Percentiles rank a stretch among this genome's conserved stretches.
phyloP scores from a whole-genome alignment of 2,113 vertebrate species.

The Ammodytes dubius region DNA sequence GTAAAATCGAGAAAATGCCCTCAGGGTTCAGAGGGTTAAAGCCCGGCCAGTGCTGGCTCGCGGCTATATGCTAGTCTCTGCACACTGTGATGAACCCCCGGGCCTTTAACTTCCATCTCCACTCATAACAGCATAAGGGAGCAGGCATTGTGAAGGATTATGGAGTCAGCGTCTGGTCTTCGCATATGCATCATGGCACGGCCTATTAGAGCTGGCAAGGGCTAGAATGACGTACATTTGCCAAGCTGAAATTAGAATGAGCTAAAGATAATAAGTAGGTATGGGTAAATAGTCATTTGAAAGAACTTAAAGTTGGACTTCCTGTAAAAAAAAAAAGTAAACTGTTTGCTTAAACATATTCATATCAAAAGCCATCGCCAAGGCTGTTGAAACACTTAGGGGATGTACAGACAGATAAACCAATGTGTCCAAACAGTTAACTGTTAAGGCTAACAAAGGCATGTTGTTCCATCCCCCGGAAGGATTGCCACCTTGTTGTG shows the following conservation, averaged over 20 bases:
- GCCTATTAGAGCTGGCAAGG: conserved; percentile 47
- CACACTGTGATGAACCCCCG: conserved; percentile 29
- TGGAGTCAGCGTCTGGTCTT: conserved; percentile 13
- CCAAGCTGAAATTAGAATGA: conserved; percentile 16
- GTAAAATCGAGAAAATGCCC: no score
- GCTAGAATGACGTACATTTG: conserved; percentile 36
- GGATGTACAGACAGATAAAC: background rate
- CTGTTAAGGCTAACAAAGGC: background rate
- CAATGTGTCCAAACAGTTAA: background rate
- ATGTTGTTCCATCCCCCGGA: no score
- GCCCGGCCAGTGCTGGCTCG: conserved; percentile 36
- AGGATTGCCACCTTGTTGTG: no score
- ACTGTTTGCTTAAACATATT: background rate
- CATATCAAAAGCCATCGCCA: background rate
- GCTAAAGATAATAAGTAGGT: conserved; percentile 31
- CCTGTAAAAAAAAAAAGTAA: background rate
- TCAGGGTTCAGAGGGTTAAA: no score
- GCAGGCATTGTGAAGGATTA: conserved; percentile 24
- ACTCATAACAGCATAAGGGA: conserved; percentile 33
- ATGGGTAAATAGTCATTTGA: background rate
- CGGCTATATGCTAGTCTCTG: conserved; percentile 21
- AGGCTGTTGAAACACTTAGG: background rate
- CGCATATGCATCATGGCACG: conserved; percentile 2
- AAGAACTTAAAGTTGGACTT: background rate
- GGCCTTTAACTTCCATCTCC: conserved; percentile 53